A percentile compares a stretch with the other conserved stretches of the same genome.
Conservation (phyloP, 2,113 vertebrate species). For the Parus major region DNA sequence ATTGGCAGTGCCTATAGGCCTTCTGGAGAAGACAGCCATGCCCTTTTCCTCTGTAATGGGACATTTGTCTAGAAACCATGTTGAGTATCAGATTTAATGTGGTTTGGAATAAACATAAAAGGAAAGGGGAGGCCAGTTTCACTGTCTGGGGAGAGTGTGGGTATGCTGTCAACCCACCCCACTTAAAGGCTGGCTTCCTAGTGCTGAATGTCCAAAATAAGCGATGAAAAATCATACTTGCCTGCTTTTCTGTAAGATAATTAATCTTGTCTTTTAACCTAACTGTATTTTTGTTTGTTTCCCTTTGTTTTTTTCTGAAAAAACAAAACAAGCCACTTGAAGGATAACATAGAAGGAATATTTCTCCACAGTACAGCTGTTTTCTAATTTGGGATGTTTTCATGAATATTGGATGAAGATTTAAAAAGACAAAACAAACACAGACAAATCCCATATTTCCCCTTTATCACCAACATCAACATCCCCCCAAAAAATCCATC, state of each 20-base stretch:
- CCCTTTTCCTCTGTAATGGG: not conserved
- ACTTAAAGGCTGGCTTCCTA: not conserved
- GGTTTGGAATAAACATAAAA: not conserved
- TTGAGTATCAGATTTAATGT: not conserved
- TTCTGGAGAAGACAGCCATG: not conserved
- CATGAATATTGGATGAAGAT: not conserved
- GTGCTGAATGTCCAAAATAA: not conserved
- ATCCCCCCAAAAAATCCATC: not conserved
- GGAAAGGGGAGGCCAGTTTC: not conserved
- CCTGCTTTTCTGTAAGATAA: not conserved
- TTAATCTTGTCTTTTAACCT: not conserved
- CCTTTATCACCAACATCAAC: not conserved
- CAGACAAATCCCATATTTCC: not conserved
- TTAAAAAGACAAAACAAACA: not conserved
- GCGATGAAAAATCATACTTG: not conserved
- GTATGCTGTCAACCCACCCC: not conserved
- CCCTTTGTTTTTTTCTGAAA: not conserved
- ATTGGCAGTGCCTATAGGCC: not conserved
- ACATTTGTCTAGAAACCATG: not conserved
- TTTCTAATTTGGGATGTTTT: not conserved
- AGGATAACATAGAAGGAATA: not conserved
- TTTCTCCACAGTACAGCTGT: not conserved
- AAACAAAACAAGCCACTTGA: not conserved
- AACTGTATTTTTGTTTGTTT: not conserved
- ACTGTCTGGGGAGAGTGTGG: not conserved